These are phyloP conservation scores for Morpho helenor DNA, from an alignment of 2,888 invertebrate species.

Conservation along the genomic window DNA sequence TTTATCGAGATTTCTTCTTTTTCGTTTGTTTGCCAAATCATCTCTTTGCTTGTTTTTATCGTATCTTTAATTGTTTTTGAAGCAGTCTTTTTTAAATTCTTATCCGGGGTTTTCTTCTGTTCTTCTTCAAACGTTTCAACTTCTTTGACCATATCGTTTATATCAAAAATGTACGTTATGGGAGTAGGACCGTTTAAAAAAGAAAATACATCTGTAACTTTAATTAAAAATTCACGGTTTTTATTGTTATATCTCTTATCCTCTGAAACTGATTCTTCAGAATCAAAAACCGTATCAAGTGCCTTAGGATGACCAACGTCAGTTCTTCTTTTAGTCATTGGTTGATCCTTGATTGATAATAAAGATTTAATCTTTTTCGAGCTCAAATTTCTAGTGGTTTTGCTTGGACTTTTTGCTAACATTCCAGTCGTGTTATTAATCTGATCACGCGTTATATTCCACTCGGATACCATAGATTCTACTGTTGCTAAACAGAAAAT, in stretches of 20 bases:
- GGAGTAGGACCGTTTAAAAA: conserved; percentile 23
- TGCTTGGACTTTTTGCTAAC: conserved; percentile 35
- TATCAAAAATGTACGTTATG: conserved; percentile 48
- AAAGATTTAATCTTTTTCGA: conserved; percentile 37
- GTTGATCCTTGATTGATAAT: conserved; percentile 35
- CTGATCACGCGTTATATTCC: conserved; percentile 43
- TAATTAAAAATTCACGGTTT: conserved; percentile 39
- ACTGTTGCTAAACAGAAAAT: conserved; percentile 7
- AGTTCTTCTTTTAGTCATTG: conserved; percentile 31
- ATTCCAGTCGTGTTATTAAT: conserved; percentile 5
- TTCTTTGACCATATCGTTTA: conserved; percentile 43
- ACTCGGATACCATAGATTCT: conserved; percentile 43
- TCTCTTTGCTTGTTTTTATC: conserved; percentile 44
- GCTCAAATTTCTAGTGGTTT: conserved; percentile 30
- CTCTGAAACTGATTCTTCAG: conserved; percentile 34
- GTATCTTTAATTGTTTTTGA: conserved; percentile 41
- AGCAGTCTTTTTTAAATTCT: conserved; percentile 38
- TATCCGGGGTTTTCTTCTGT: conserved; percentile 40
- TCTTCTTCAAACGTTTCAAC: conserved; percentile 42
- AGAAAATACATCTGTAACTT: conserved; percentile 38
- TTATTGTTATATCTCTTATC: conserved; percentile 36
- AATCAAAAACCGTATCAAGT: conserved; percentile 21
- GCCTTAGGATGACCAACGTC: conserved; percentile 23
- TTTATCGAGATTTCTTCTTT: conserved; percentile 37
- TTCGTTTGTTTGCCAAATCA: conserved; percentile 37